These are phyloP conservation scores for Phalacrocorax aristotelis DNA, from an alignment of 2,113 vertebrate species.

Conservation along the genomic window DNA sequence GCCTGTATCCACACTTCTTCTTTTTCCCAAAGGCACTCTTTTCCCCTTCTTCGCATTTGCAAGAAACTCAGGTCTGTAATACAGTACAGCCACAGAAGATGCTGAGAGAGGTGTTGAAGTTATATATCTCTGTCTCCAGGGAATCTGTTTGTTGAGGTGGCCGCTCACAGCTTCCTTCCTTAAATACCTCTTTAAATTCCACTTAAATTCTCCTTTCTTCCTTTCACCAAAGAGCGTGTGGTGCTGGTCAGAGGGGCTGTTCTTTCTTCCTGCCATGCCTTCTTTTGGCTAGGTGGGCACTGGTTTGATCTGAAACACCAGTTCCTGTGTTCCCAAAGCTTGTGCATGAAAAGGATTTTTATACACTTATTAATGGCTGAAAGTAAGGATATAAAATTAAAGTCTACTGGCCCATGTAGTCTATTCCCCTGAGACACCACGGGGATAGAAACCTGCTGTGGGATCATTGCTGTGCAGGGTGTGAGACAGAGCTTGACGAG, in stretches of 20 bases:
- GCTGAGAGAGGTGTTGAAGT: neutral
- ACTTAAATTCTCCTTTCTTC: neutral
- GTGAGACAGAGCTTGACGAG: neutral
- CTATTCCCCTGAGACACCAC: neutral
- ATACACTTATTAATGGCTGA: neutral
- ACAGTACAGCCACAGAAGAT: neutral
- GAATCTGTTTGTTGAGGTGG: neutral
- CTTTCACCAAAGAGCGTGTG: neutral
- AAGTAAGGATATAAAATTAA: neutral
- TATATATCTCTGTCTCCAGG: neutral
- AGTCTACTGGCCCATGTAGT: neutral
- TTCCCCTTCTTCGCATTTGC: neutral
- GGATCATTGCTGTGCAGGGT: neutral
- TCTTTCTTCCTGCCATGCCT: neutral
- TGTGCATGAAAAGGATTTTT: neutral
- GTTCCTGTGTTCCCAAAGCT: neutral
- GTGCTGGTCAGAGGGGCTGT: neutral
- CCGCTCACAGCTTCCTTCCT: neutral
- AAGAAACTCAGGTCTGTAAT: neutral
- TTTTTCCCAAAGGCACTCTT: neutral
- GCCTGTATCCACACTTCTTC: neutral
- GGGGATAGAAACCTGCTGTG: neutral
- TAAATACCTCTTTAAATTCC: neutral
- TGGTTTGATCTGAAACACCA: neutral
- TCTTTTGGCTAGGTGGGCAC: neutral